Conservation (phyloP, 2,113 vertebrate genomes). For the Cheirogaleus medius region DNA sequence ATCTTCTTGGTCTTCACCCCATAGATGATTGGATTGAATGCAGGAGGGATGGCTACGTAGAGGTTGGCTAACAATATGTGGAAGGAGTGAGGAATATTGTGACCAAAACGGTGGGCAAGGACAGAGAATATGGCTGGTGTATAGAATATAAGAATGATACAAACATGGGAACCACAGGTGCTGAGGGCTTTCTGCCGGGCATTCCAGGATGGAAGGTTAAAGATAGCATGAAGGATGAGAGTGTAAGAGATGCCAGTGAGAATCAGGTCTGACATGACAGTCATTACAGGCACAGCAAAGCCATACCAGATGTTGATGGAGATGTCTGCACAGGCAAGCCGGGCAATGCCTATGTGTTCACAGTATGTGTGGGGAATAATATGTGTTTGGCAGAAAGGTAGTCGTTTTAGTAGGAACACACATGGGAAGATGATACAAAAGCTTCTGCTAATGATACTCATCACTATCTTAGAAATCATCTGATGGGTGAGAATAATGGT, state of each 20-base stretch:
- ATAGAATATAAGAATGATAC: conserved; percentile 51
- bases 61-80: conserved; percentile 53
- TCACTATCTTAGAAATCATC: conserved; percentile 10
- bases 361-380: conserved; percentile 44
- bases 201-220: neutral
- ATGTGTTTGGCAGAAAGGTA: conserved; percentile 50
- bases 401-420: conserved; percentile 40
- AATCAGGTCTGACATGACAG: neutral
- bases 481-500: neutral
- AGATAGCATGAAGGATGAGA: neutral
- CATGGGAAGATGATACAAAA: conserved; percentile 50
- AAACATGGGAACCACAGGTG: conserved; percentile 21
- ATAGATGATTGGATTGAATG: conserved; percentile 64
- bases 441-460: conserved; percentile 20
- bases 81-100: conserved; percentile 5
- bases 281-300: neutral
- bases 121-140: conserved; percentile 43
- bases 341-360: conserved; percentile 46
- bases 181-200: conserved; percentile 53
- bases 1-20: conserved; percentile 53
- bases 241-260: conserved; percentile 23
- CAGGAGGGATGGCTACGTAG: conserved; percentile 50
- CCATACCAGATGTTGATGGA: conserved; percentile 30
- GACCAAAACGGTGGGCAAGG: conserved; percentile 54
- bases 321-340: neutral